These are phyloP conservation scores for Otis tarda DNA, from an alignment of 2,113 vertebrate species.

Conservation along the genomic window DNA sequence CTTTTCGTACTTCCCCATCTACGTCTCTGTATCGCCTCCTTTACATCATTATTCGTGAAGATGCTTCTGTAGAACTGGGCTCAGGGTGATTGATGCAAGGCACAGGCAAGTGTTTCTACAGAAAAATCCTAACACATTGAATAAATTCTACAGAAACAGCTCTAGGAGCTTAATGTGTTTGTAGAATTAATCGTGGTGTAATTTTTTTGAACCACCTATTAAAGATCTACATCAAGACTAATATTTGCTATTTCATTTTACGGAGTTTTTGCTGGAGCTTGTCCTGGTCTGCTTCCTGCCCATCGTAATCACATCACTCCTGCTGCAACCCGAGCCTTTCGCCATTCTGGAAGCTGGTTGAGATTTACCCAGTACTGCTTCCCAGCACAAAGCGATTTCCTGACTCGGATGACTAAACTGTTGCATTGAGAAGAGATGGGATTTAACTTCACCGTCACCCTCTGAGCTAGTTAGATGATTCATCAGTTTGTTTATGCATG, in stretches of 20 bases:
- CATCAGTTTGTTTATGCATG: not conserved
- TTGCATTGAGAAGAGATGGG: constrained; percentile 2
- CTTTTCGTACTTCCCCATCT: not conserved
- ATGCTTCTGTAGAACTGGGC: not conserved
- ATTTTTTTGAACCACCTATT: not conserved
- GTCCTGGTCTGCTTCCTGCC: not conserved
- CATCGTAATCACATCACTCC: not conserved
- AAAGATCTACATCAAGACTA: not conserved
- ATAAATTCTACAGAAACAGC: not conserved
- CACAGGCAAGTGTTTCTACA: not conserved
- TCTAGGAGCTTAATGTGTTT: not conserved
- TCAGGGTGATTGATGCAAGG: not conserved
- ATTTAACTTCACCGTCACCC: constrained; percentile 15
- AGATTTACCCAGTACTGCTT: not conserved
- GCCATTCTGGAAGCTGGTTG: not conserved
- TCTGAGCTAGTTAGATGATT: constrained; percentile 6
- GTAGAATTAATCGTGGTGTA: not conserved
- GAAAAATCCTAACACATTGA: not conserved
- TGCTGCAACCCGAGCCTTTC: not conserved
- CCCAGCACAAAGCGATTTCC: constrained; percentile 11
- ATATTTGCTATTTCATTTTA: not conserved
- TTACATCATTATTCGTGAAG: not conserved
- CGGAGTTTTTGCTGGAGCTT: not conserved
- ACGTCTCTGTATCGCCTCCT: not conserved
- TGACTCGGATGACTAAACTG: not conserved